These are phyloP conservation scores for Andrena minutula DNA, from an alignment of 2,888 invertebrate species.

Conservation along the genomic window DNA sequence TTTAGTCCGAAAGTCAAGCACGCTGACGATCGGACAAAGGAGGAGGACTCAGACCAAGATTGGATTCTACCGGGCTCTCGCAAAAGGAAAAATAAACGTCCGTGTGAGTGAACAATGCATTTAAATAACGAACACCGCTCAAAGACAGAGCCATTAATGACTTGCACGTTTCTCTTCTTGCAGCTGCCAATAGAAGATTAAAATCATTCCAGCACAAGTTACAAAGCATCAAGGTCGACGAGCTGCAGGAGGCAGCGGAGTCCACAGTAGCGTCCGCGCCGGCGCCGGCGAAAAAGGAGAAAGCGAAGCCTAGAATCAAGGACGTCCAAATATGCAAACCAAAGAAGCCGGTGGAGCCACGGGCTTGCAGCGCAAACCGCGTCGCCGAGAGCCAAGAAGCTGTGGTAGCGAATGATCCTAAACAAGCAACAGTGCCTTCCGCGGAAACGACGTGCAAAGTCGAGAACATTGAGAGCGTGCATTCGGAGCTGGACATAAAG, in stretches of 20 bases:
- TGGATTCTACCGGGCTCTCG: slow-evolving; percentile 83
- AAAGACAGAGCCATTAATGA: too few relatives aligned
- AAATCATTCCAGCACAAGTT: slow-evolving; percentile 76
- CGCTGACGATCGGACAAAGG: slow-evolving; percentile 70
- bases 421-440: slow-evolving; percentile 48
- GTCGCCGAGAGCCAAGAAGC: slow-evolving; percentile 1
- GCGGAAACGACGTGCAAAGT: slow-evolving; percentile 60
- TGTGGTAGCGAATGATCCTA: slow-evolving; percentile 18
- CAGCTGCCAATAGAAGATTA: slow-evolving; percentile 77
- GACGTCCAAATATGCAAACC: slow-evolving; percentile 24
- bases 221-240: slow-evolving; percentile 64
- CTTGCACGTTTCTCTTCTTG: slow-evolving; percentile 31
- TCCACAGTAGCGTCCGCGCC: neutral
- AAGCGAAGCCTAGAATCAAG: slow-evolving; percentile 29
- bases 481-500: slow-evolving; percentile 82
- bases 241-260: slow-evolving; percentile 15
- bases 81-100: slow-evolving; percentile 82
- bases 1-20: slow-evolving; percentile 70
- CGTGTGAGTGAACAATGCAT: slow-evolving; percentile 68
- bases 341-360: neutral
- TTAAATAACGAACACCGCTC: too few relatives aligned
- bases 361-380: neutral
- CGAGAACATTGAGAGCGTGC: slow-evolving; percentile 74
- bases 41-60: slow-evolving; percentile 83
- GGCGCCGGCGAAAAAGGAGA: neutral